Base-by-base conservation (phyloP, 2,113 vertebrate species). In the Bothrops jararaca region DNA sequence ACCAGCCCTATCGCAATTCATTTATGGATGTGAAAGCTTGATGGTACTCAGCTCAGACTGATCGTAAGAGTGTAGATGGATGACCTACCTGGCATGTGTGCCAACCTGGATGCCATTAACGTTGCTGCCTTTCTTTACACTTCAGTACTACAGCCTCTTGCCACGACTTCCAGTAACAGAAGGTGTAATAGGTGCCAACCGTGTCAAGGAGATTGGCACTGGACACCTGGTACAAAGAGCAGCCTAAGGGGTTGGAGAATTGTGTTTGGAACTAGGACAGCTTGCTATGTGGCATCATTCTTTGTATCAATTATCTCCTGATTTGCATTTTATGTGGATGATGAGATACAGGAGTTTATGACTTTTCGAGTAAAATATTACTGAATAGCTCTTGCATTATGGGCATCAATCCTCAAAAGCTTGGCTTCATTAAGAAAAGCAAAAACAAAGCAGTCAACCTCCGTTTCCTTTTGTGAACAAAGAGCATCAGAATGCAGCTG, bases 1-100 rank as follows among this genome's bases (percentile, higher is more conserved):
- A 98, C 92, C 98, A 98, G 0, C 97, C 98, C 93, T 97, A 96
- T 34, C 97, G 97, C 56, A 97, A 98, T 95, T 97, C 98, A 0
- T 97, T 98, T 34, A 90, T 97, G 95, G 98, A 98, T 93, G 96
- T 98, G 95, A 97, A 94, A 88, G 97, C 97, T 2, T 98, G 95
- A 96, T 23, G 0, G 5, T 29, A 74, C 92, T 85, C 5, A 1
- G 89, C 91, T 34, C 42, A 89, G 1, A 91, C 39, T 29, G 42
- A 86, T 29, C 4, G 52, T 34, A 89, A 50, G 39, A n/a, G n/a
- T 15, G 34, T 48, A 89, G 54, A 90, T 12, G n/a, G 56, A 64
- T 93, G 80, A 90, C 48, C 10, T 58, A 56, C 58, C 24, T 90
- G 91, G 87, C 86, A 42, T 53, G 18, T n/a, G 26, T 89, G 90